These are phyloP conservation scores for Drosophila ustulata DNA, from an alignment of 2,888 invertebrate genomes.

Conservation along the genomic window DNA sequence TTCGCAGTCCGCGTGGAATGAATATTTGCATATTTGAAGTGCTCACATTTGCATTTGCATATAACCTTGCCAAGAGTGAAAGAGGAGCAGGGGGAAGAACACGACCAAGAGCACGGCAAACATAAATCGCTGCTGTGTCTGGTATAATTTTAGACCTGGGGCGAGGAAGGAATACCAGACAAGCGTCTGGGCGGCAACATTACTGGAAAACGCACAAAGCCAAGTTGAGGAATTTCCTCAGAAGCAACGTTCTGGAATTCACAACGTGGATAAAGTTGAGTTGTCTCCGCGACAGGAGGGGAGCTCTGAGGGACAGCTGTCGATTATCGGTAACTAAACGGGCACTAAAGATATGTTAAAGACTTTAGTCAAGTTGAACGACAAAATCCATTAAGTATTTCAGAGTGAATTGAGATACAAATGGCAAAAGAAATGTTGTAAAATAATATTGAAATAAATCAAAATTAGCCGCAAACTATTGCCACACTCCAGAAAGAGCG, in stretches of 20 bases:
- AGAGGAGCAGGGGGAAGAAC: not conserved
- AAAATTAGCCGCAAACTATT: constrained; percentile 56
- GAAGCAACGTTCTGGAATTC: constrained; percentile 18
- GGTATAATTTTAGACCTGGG: constrained; percentile 60
- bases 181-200: constrained; percentile 39
- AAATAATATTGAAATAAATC: constrained; percentile 67
- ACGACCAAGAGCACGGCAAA: constrained; percentile 2
- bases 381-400: constrained; percentile 9
- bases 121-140: constrained; percentile 58
- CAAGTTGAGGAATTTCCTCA: constrained; percentile 4
- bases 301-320: constrained; percentile 6
- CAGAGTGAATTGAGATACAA: not conserved
- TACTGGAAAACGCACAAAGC: not conserved
- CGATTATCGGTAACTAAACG: constrained; percentile 15
- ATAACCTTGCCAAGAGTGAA: constrained; percentile 37
- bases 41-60: constrained; percentile 29
- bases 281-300: not conserved
- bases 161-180: constrained; percentile 43
- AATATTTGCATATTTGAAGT: constrained; percentile 17
- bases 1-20: constrained; percentile 5
- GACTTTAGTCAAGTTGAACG: not conserved
- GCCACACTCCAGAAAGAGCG: not conserved
- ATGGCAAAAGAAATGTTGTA: constrained; percentile 17
- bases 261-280: constrained; percentile 10
- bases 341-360: constrained; percentile 6